phyloP scores from a whole-genome alignment of 2,113 vertebrate genomes.

The Cettia cetti region DNA sequence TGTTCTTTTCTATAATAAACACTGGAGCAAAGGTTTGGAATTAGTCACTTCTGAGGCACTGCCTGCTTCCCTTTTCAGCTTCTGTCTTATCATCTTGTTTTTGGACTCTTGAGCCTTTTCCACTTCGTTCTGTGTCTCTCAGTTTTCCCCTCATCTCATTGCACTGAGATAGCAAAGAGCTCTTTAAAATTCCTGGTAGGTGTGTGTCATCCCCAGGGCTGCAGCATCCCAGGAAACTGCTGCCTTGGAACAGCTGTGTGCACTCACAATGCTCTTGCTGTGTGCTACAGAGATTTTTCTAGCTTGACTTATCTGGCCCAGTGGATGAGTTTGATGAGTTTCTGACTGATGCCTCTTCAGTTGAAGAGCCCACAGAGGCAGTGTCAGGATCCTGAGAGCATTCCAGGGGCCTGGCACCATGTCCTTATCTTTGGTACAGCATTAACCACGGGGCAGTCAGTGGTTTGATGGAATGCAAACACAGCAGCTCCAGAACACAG shows the following conservation, averaged over 20 bases:
- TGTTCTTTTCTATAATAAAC: slow-evolving; percentile 48
- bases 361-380: neutral
- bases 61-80: neutral
- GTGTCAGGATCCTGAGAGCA: neutral
- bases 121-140: neutral
- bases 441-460: rapidly evolving
- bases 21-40: slow-evolving; percentile 8
- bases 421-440: neutral
- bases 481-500: neutral
- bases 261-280: neutral
- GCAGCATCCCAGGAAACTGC: neutral
- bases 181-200: neutral
- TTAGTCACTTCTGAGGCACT: slow-evolving; percentile 17
- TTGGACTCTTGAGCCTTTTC: neutral
- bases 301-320: neutral
- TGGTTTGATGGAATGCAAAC: neutral
- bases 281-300: neutral
- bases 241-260: neutral
- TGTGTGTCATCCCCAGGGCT: neutral
- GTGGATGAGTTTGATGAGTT: neutral
- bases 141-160: neutral
- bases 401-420: rapidly evolving
- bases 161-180: neutral
- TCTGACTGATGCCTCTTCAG: neutral
- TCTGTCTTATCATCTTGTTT: neutral